phyloP scores from a whole-genome alignment of 2,797 vertebrate genomes.

The Aphelocoma californica region DNA sequence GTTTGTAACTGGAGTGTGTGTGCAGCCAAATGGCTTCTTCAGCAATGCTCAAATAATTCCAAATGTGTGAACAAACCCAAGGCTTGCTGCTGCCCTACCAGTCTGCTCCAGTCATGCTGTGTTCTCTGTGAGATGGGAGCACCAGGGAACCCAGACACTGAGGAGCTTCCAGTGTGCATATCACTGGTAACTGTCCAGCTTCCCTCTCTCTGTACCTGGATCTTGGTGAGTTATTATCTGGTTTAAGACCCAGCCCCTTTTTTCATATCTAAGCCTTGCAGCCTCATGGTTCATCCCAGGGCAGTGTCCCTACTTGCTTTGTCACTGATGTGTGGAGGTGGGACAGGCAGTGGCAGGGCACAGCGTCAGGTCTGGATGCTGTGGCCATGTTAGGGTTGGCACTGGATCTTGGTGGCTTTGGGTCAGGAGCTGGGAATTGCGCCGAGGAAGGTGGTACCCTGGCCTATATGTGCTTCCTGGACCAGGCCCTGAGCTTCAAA shows the following conservation, averaged over 20 bases:
- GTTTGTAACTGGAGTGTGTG: background rate
- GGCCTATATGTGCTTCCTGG: background rate
- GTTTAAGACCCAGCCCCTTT: background rate
- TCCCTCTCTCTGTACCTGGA: background rate
- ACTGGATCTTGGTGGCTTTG: background rate
- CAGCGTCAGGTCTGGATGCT: background rate
- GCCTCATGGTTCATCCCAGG: fast-evolving
- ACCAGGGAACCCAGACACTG: background rate
- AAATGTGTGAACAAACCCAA: background rate
- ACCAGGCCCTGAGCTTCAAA: background rate
- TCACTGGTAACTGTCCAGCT: background rate
- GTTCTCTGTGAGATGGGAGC: background rate
- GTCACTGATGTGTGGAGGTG: background rate
- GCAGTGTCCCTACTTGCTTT: background rate
- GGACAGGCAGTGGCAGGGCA: background rate
- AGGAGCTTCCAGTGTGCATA: background rate
- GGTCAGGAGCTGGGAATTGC: background rate
- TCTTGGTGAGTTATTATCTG: background rate
- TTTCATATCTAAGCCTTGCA: background rate
- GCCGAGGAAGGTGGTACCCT: background rate
- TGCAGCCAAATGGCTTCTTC: background rate
- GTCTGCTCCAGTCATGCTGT: background rate
- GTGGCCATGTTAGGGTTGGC: background rate
- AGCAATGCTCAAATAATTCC: background rate
- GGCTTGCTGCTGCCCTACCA: background rate